Percentiles rank a stretch among this genome's conserved stretches.
Conservation (phyloP, 2,113 vertebrate species). For the Pleuronectes platessa region DNA sequence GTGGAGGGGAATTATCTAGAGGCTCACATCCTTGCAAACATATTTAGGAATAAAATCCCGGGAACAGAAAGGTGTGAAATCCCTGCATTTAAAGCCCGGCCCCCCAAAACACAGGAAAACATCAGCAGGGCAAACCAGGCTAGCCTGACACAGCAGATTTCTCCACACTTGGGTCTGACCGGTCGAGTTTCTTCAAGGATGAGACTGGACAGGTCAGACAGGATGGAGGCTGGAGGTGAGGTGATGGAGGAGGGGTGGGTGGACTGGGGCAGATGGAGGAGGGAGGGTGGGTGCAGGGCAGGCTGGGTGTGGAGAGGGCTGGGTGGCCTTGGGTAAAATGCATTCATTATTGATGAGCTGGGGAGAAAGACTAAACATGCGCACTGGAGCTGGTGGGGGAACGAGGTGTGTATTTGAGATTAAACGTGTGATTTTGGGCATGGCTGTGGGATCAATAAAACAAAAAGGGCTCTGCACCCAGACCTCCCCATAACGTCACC, state of each 20-base stretch:
- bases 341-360: constrained; percentile 73
- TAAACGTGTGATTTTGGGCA: background rate
- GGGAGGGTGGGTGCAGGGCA: background rate
- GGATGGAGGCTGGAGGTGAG: background rate
- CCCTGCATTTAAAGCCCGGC: background rate
- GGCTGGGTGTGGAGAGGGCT: constrained; percentile 35
- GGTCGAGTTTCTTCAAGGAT: constrained; percentile 10
- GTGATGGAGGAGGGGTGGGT: constrained; percentile 11
- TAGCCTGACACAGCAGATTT: constrained; percentile 72
- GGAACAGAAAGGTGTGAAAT: background rate
- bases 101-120: constrained; percentile 18
- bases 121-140: constrained; percentile 37
- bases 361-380: constrained; percentile 31
- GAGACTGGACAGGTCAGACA: background rate
- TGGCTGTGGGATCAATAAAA: background rate
- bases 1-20: background rate
- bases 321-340: constrained; percentile 64
- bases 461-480: background rate
- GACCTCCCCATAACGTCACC: background rate
- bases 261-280: background rate
- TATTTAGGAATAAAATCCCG: background rate
- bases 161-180: background rate
- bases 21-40: background rate
- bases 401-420: constrained; percentile 14
- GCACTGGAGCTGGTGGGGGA: background rate